Evolutionary conservation across 2,797 vertebrate genomes (phyloP).

Genomic region (Fringilla coelebs): DNA sequence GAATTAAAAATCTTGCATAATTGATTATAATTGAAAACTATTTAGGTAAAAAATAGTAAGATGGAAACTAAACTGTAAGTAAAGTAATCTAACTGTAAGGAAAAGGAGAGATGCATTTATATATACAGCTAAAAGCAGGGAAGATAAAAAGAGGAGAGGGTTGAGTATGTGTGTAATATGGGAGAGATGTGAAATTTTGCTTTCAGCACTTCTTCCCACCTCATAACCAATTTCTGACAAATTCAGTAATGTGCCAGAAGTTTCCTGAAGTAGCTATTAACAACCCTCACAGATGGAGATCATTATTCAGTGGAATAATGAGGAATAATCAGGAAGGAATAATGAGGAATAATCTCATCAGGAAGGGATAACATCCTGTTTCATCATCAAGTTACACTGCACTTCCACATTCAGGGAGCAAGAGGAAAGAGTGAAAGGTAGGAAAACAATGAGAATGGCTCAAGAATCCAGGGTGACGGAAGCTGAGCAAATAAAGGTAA

Average conservation of each 20-base stretch:
- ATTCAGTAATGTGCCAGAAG: neutral
- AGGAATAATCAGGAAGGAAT: neutral
- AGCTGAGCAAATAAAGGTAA: neutral
- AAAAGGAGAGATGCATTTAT: neutral
- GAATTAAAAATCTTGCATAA: neutral
- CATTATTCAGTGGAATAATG: conserved; percentile 2
- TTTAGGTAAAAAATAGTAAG: neutral
- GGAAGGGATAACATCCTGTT: conserved; percentile 34
- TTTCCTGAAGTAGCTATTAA: conserved; percentile 43
- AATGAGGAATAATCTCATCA: neutral
- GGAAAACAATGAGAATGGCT: neutral
- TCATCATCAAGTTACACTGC: neutral
- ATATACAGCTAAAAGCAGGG: neutral
- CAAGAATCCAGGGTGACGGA: neutral
- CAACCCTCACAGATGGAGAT: neutral
- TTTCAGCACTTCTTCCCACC: conserved; percentile 23
- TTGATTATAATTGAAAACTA: neutral
- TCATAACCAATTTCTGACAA: neutral
- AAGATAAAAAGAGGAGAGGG: neutral
- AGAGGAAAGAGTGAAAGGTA: neutral
- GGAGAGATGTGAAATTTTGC: neutral
- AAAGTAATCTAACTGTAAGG: neutral
- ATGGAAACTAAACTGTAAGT: neutral
- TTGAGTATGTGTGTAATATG: neutral
- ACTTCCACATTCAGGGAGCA: neutral